phyloP scores from a whole-genome alignment of 2,113 vertebrate genomes.

The Oryzias melastigma region DNA sequence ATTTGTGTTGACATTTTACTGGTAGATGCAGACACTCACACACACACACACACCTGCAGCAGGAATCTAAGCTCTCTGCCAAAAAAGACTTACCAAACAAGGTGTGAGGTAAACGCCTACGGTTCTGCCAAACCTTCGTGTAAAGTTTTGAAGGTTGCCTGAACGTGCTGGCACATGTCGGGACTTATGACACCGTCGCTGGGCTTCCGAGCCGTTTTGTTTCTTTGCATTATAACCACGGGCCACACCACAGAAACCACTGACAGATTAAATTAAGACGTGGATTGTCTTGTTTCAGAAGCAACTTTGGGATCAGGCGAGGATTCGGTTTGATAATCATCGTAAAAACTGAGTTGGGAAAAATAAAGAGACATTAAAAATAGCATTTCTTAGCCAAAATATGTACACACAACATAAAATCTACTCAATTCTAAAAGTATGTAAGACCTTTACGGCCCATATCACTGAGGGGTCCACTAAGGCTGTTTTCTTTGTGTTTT shows the following conservation, averaged over 20 bases:
- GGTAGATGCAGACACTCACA: constrained; percentile 7
- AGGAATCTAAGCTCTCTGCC: constrained; percentile 25
- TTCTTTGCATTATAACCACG: neutral
- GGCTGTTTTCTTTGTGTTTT: too few relatives aligned
- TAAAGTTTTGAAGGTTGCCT: constrained; percentile 14
- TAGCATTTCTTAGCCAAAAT: too few relatives aligned
- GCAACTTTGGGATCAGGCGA: too few relatives aligned
- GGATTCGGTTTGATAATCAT: too few relatives aligned
- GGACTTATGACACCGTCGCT: constrained; percentile 8
- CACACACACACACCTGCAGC: constrained; percentile 8
- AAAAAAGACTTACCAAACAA: constrained; percentile 1
- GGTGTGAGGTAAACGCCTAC: constrained; percentile 17
- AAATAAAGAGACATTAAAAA: too few relatives aligned
- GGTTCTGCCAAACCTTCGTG: constrained; percentile 16
- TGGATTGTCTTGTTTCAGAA: neutral
- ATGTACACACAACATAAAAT: too few relatives aligned
- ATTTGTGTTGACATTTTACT: neutral
- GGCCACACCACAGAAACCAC: neutral
- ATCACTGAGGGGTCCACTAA: too few relatives aligned
- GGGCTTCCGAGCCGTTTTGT: too few relatives aligned
- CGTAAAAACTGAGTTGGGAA: too few relatives aligned
- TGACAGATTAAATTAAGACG: neutral
- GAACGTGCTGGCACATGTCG: constrained; percentile 33
- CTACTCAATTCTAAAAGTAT: too few relatives aligned
- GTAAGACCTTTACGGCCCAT: too few relatives aligned